Percentiles rank a stretch among this genome's conserved stretches.
These are phyloP conservation scores for Andrena flavipes DNA, from an alignment of 2,888 invertebrate species.

Conservation along the genomic window DNA sequence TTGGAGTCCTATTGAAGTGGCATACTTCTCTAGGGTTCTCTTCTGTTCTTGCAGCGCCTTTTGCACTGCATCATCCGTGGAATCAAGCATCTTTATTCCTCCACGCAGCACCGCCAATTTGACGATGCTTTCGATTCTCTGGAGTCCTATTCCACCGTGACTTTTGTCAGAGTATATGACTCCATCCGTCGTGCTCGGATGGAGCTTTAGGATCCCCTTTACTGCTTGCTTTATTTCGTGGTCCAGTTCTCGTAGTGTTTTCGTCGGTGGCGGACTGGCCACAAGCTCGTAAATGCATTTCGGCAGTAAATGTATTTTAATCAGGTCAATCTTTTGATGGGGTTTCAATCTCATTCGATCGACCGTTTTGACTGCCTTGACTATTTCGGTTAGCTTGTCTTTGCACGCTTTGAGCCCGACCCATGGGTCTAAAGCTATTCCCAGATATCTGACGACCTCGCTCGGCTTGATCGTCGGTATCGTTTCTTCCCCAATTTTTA, in stretches of 20 bases:
- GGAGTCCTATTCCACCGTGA: neutral
- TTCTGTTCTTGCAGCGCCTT: neutral
- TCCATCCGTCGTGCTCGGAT: neutral
- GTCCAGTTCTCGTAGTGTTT: neutral
- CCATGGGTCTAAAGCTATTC: neutral
- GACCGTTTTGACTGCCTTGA: neutral
- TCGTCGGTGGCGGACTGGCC: neutral
- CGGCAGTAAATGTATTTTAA: neutral
- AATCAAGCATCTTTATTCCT: neutral
- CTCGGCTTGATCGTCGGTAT: neutral
- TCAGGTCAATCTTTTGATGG: neutral
- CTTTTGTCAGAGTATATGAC: neutral
- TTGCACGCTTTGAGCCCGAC: neutral
- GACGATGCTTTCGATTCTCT: neutral
- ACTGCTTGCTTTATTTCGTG: too few relatives aligned
- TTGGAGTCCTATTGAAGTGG: neutral
- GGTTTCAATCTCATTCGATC: neutral
- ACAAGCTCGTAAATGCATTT: neutral
- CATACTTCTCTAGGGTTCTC: neutral
- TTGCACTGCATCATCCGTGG: rapidly evolving
- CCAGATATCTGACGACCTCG: slow-evolving; percentile 7
- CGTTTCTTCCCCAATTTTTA: neutral
- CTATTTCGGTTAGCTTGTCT: neutral
- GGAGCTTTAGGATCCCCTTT: neutral
- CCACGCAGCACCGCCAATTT: neutral